Base-by-base conservation (phyloP, 2,888 invertebrate species). In the Campopleginae sp. region DNA sequence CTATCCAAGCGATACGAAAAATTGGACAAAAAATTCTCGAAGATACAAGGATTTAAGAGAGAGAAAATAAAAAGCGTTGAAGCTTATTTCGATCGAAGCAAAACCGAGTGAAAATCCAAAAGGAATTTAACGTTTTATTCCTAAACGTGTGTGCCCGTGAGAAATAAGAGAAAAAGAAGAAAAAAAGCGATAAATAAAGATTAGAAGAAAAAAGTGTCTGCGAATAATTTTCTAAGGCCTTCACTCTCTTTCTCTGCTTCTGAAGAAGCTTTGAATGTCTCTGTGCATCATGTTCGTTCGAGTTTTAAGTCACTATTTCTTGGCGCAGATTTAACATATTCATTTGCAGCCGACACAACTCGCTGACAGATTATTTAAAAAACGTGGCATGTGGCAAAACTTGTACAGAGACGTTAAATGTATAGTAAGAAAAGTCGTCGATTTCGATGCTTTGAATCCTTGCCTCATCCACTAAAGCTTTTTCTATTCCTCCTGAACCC, bases 261-360 rank as follows among this genome's bases (percentile, higher is more conserved):
- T 27, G 14, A 38, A 95, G 48, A 95, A 95, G 1, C 95, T 95
- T 46, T 76, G 10, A 95, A 63, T 14, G 66, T 77, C 23, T 23
- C 61, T 19, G 38, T 58, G 63, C 80, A 58, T 51, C 19, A 14
- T 38, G 31, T 58, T 58, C 44, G 70, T 58, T 42, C 33, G 14
- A 54, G 42, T 51, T 38, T 61, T 58, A 48, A 72, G 63, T 72
- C 84, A 48, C 75, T 85, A 70, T 48, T 68, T 78, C 68, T 79
- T 65, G 70, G 61, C 42, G 65, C n/a, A n/a, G 42, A 82, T 79
- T 85, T 66, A 70, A 58, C 79, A 79, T n/a, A n/a, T 82, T 81
- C 65, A 81, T 75, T 70, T 75, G 61, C 46, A 54, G 72, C 77
- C 61, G 58, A 31, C 17, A 31, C 23, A 48, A n/a, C 48, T n/a